Evolutionary conservation across 2,113 vertebrate species (phyloP), one percentile per base, ranked within the genome.

Genomic region (Vidua chalybeata): DNA sequence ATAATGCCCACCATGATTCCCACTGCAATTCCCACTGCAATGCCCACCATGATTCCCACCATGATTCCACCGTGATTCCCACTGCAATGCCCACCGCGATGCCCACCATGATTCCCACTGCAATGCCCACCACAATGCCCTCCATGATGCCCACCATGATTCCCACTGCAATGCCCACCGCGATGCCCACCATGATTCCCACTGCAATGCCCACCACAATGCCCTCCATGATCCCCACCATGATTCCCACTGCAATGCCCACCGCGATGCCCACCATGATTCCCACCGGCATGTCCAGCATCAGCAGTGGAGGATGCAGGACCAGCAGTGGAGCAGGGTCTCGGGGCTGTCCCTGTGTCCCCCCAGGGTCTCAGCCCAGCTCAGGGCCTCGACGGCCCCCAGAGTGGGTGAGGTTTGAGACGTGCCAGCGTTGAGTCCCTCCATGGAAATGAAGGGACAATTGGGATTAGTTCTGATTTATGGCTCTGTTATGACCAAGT

Each of bases 381-480:
- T 2, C 1, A 0, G 45, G 73, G 10, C 4, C 13, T 55, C 3
- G 0, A 2, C 43, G 9, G 3, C 7, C 22, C 56, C 49, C 2
- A 0, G 48, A 22, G 72, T 86, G 96, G 94, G 71, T 76, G 92
- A 95, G 74, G 92, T 81, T 92, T 92, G 94, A 87, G 84, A 76
- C 3, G 39, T 79, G 85, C 93, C 7, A 21, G 67, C 6, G 3
- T 87, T 71, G 79, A 94, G 96, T 58, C 66, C 78, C 68, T 96
- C 90, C 82, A 41, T 72, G 37, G 46, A 95, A 97, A 97, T 12
- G 2, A 94, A 90, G 93, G 95, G 93, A 95, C 97, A 97, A 86
- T 97, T 95, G 86, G 97, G 92, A 90, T 96, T 91, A n/a, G 96
- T 91, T 96, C 93, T 98, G 97, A 98, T 98, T 98, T 98, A 98